Evolutionary conservation across 2,113 vertebrate genomes (phyloP).

Genomic region (Zingel zingel): DNA sequence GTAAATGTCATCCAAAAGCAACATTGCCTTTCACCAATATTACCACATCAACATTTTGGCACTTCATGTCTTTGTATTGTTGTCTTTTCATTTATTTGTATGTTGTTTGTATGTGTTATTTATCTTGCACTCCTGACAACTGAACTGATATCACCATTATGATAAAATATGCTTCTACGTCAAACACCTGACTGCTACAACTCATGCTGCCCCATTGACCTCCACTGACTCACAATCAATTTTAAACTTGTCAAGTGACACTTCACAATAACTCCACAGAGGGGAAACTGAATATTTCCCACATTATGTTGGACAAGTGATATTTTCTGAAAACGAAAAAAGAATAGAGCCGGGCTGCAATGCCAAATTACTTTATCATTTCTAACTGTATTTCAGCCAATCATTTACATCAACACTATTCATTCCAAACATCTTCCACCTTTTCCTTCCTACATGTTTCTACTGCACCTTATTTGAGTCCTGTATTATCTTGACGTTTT

Average conservation of each 20-base stretch:
- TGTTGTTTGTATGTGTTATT: no score
- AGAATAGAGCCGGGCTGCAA: background rate
- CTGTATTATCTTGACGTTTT: constrained; percentile 95
- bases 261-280: rapidly evolving
- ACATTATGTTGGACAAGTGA: background rate
- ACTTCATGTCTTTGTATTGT: no score
- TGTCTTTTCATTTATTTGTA: no score
- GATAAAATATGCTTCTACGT: background rate
- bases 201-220: no score
- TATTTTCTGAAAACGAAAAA: constrained; percentile 30
- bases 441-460: background rate
- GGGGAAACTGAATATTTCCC: background rate
- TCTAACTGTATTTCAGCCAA: background rate
- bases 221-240: background rate
- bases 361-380: constrained; percentile 8
- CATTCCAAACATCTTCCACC: background rate
- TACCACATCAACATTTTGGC: no score
- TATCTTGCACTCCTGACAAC: no score
- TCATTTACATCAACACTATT: background rate
- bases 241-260: background rate
- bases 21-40: background rate
- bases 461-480: constrained; percentile 93
- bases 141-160: background rate
- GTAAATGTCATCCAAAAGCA: background rate
- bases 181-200: background rate